Evolutionary conservation across 2,888 invertebrate genomes (phyloP).

Genomic region (Fabriciana adippe): DNA sequence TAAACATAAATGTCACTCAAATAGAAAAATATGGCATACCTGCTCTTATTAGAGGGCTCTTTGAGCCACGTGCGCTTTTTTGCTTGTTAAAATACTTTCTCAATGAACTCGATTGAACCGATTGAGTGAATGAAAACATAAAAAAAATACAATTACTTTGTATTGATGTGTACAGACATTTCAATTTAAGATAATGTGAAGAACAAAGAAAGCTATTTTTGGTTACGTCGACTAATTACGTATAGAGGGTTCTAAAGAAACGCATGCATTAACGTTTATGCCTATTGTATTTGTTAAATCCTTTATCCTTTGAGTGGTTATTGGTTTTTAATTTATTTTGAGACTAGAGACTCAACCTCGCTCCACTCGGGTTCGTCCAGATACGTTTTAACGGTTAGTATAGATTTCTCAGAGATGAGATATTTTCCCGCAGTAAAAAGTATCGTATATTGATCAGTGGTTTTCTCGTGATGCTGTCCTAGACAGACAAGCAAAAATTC

Average conservation of each 20-base stretch:
- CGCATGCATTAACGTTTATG: no score
- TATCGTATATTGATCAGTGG: no score
- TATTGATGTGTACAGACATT: constrained; percentile 16
- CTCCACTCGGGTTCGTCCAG: no score
- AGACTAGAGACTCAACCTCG: no score
- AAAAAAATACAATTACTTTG: constrained; percentile 17
- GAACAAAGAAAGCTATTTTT: constrained; percentile 18
- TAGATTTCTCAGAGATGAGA: no score
- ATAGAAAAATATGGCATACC: constrained; percentile 17
- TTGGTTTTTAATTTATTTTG: no score
- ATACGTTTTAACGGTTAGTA: no score
- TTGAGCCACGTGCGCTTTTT: constrained; percentile 33
- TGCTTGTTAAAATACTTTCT: constrained; percentile 38
- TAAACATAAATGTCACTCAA: background rate
- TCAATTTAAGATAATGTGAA: constrained; percentile 18
- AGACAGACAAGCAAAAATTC: no score
- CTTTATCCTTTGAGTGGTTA: no score
- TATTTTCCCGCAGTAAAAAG: no score
- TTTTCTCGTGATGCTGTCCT: no score
- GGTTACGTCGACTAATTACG: background rate
- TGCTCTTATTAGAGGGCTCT: constrained; percentile 17
- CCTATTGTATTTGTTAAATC: no score
- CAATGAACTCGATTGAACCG: constrained; percentile 31
- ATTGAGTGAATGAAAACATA: constrained; percentile 32
- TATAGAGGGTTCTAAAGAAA: background rate